These are phyloP conservation scores for Clarias pachynema DNA, from an alignment of 2,797 vertebrate genomes.

Conservation along the genomic window DNA sequence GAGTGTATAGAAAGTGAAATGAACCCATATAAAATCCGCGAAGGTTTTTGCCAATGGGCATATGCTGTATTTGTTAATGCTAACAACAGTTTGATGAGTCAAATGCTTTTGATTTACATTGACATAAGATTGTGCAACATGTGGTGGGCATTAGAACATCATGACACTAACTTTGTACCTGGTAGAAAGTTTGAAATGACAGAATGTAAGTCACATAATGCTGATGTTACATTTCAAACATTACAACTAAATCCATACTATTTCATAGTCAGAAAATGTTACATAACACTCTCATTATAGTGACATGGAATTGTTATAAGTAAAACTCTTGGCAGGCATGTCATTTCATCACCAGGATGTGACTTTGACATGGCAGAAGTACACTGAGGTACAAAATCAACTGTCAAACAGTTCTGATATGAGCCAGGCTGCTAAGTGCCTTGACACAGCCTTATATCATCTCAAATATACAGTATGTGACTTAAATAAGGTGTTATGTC, in stretches of 20 bases:
- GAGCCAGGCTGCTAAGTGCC: not conserved
- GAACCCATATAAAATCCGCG: too few species aligned
- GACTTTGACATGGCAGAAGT: conserved; percentile 14
- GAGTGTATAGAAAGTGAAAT: not conserved
- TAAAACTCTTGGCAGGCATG: conserved; percentile 7
- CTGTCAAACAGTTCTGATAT: not conserved
- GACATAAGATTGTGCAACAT: too few species aligned
- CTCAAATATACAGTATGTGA: conserved; percentile 7
- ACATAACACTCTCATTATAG: not conserved
- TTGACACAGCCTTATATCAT: conserved; percentile 4
- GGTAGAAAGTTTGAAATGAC: not conserved
- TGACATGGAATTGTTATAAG: conserved; percentile 4
- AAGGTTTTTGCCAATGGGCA: not conserved
- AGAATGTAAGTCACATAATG: not conserved
- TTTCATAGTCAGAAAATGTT: not conserved
- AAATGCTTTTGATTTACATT: not conserved
- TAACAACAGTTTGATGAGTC: not conserved
- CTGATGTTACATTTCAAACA: not conserved
- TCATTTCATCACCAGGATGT: conserved; percentile 1
- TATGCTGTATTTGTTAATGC: conserved; percentile 4
- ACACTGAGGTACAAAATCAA: conserved; percentile 7
- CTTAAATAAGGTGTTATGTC: not conserved
- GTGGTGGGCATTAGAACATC: not conserved
- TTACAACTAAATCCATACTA: not conserved
- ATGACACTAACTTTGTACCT: not conserved